Evolutionary conservation across 2,113 vertebrate genomes (phyloP).

Genomic region (Peromyscus leucopus): DNA sequence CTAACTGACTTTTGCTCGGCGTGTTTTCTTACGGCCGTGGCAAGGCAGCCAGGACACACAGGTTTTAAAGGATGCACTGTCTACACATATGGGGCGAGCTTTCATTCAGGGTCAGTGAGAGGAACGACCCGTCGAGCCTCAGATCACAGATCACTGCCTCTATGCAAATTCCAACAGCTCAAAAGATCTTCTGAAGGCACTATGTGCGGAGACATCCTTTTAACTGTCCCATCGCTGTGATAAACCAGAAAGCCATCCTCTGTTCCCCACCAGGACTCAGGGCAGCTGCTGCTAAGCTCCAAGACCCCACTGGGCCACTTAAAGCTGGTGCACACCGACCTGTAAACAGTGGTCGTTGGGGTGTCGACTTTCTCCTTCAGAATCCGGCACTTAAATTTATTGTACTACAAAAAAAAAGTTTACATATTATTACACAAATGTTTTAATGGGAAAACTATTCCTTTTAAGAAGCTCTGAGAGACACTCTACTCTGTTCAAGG

Average conservation of each 20-base stretch:
- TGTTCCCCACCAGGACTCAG: neutral
- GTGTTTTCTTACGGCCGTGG: neutral
- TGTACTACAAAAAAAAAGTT: conserved; percentile 84
- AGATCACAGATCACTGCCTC: neutral
- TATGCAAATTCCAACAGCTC: neutral
- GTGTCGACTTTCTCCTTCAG: conserved; percentile 89
- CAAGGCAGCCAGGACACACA: neutral
- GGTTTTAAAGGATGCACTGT: neutral
- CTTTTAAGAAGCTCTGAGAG: neutral
- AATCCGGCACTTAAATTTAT: conserved; percentile 90
- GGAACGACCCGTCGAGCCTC: neutral
- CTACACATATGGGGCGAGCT: neutral
- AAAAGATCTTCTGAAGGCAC: conserved; percentile 26
- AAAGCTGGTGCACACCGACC: conserved; percentile 74
- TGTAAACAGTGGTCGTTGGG: conserved; percentile 90
- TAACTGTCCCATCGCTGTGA: neutral
- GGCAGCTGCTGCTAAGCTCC: neutral
- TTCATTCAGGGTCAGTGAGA: neutral
- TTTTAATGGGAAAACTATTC: neutral
- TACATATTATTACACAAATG: neutral
- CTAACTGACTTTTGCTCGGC: neutral
- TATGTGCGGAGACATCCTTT: neutral
- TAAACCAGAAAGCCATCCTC: neutral
- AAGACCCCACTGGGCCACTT: neutral
- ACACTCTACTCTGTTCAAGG: neutral